Evolutionary conservation across 2,797 vertebrate species (phyloP).

Genomic region (Oreochromis grahami): DNA sequence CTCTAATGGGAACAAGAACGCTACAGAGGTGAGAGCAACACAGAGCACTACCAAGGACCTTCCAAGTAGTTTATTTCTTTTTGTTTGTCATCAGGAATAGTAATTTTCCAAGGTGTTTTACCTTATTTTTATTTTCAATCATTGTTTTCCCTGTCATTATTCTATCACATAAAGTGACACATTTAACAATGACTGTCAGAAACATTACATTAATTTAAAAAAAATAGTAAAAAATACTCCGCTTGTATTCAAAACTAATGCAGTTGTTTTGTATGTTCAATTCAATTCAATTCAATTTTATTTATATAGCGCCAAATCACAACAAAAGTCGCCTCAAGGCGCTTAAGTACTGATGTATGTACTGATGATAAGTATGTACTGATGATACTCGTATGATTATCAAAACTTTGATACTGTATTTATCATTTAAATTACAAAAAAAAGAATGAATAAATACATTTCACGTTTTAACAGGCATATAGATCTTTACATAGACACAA

Average conservation of each 20-base stretch:
- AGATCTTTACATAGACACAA: background rate
- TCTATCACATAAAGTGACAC: background rate
- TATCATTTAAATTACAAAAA: background rate
- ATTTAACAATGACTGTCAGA: background rate
- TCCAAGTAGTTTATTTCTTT: background rate
- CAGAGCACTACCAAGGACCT: background rate
- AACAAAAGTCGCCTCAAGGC: too few relatives aligned
- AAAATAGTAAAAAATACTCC: background rate
- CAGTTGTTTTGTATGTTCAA: background rate
- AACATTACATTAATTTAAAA: background rate
- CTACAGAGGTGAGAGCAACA: constrained; percentile 70
- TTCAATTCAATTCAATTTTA: too few relatives aligned
- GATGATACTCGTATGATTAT: background rate
- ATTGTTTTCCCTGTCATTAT: background rate
- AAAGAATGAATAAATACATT: background rate
- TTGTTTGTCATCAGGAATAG: background rate
- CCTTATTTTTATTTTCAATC: background rate
- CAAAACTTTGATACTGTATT: background rate
- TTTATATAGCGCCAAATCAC: too few relatives aligned
- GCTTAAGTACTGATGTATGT: too few relatives aligned
- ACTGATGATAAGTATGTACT: too few relatives aligned
- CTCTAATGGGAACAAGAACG: constrained; percentile 64
- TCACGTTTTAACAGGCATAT: background rate
- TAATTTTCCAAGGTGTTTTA: background rate
- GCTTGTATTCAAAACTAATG: background rate